phyloP scores from a whole-genome alignment of 2,888 invertebrate species.

The Phania funesta region DNA sequence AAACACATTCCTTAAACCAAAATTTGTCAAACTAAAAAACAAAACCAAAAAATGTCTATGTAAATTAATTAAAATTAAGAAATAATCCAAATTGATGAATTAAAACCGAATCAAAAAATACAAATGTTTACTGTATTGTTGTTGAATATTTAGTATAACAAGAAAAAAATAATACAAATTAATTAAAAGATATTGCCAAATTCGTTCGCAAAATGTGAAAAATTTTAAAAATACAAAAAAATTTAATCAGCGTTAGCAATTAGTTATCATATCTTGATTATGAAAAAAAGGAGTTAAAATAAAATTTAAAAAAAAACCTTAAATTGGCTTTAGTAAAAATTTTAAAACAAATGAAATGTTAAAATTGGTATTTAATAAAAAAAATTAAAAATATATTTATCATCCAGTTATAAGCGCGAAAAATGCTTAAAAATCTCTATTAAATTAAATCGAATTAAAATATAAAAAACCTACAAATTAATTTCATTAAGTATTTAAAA shows the following conservation, averaged over 20 bases:
- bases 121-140: slow-evolving; percentile 59
- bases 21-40: slow-evolving; percentile 28
- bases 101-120: slow-evolving; percentile 24
- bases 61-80: slow-evolving; percentile 12
- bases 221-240: slow-evolving; percentile 19
- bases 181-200: slow-evolving; percentile 32
- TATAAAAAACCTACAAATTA: background rate
- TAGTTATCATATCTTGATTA: slow-evolving; percentile 65
- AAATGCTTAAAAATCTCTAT: slow-evolving; percentile 63
- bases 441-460: slow-evolving; percentile 18
- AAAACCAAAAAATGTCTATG: slow-evolving; percentile 26
- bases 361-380: slow-evolving; percentile 54
- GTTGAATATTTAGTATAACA: slow-evolving; percentile 50
- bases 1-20: slow-evolving; percentile 49
- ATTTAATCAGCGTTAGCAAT: slow-evolving; percentile 57
- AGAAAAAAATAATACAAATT: background rate
- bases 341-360: slow-evolving; percentile 53
- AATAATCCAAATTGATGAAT: slow-evolving; percentile 11
- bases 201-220: slow-evolving; percentile 5
- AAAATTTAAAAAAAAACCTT: background rate
- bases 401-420: slow-evolving; percentile 61
- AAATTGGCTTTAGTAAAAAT: slow-evolving; percentile 61
- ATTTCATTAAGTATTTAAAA: slow-evolving; percentile 25
- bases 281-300: slow-evolving; percentile 39
- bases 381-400: slow-evolving; percentile 30